Evolutionary conservation across 2,888 invertebrate genomes (phyloP), one percentile per base, ranked within the genome.

Genomic region (Cryptus armator): DNA sequence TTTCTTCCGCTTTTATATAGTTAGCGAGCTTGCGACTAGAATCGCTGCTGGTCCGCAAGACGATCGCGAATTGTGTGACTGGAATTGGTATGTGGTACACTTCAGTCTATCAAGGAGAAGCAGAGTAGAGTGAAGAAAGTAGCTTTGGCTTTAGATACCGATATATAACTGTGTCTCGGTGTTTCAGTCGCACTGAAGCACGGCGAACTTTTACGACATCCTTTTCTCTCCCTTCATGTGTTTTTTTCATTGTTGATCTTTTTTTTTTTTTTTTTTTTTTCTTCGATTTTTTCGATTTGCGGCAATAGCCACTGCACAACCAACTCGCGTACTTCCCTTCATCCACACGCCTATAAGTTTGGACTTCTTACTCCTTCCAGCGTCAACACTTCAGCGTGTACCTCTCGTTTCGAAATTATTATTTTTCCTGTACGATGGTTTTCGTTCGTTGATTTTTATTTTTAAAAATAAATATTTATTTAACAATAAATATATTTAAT

Each of bases 181-280:
- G 56, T 68, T 68, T 59, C 24, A 46, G 46, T 70, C 29, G 37
- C 4, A 29, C 68, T 59, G 59, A 71, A 70, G 70, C 78, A 44
- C 70, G 76, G 43, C 68, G 66, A 82, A 82, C 70, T 82, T 77
- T 82, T 70, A 82, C 76, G 81, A 82, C 76, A 70, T 59, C 51
- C 75, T 24, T 16, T 66, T 32, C 37, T 24, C 12, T 37, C 6
- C 46, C 59, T n/a, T 44, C 19, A 16, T 16, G 48, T 71, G 6
- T 56, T 56, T 44, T 24, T 44, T 44, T 44, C 19, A 7, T 19
- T 53, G 16, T 53, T 53, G 7, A 44, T 6, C 1, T 0, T 44
- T 44, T 44, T 48, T 12, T 12, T 9, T 46, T 46, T 24, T n/a
- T n/a, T n/a, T 3, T 56, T n/a, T 74, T 74, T 75, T 32, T 48